These are phyloP conservation scores for Coregonus ussuriensis DNA, from an alignment of 2,797 vertebrate species.

Conservation along the genomic window DNA sequence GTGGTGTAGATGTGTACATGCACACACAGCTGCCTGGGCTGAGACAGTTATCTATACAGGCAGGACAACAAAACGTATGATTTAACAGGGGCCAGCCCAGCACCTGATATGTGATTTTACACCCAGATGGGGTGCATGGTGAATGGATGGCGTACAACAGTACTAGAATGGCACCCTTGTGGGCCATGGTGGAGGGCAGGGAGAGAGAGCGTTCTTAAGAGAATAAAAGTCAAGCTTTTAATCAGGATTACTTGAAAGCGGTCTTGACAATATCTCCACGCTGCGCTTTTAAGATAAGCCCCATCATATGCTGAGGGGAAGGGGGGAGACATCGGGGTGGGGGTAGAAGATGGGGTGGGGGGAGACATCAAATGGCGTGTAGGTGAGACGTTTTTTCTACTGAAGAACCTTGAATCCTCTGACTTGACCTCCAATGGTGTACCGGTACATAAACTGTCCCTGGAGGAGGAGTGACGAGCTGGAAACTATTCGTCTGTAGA, in stretches of 20 bases:
- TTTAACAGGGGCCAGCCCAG: slow-evolving; percentile 67
- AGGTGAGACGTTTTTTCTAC: slow-evolving; percentile 63
- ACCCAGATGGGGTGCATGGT: slow-evolving; percentile 64
- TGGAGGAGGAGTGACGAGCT: slow-evolving; percentile 55
- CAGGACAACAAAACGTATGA: slow-evolving; percentile 70
- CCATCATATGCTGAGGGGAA: slow-evolving; percentile 29
- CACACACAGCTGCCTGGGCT: slow-evolving; percentile 39
- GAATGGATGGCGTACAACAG: slow-evolving; percentile 68
- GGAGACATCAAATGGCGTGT: slow-evolving; percentile 68
- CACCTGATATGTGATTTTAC: slow-evolving; percentile 74
- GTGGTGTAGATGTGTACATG: slow-evolving; percentile 41
- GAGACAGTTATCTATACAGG: slow-evolving; percentile 62
- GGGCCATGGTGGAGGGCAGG: slow-evolving; percentile 59
- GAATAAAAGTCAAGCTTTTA: slow-evolving; percentile 75
- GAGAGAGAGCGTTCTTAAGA: slow-evolving; percentile 60
- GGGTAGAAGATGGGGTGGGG: background rate
- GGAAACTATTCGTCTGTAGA: slow-evolving; percentile 44
- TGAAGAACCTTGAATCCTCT: slow-evolving; percentile 65
- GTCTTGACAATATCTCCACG: slow-evolving; percentile 78
- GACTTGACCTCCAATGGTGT: slow-evolving; percentile 69
- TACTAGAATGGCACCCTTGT: slow-evolving; percentile 70
- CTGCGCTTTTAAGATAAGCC: slow-evolving; percentile 78
- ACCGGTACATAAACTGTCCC: slow-evolving; percentile 51
- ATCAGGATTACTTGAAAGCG: slow-evolving; percentile 78
- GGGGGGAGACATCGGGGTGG: slow-evolving; percentile 30